Evolutionary conservation across 2,888 invertebrate genomes (phyloP), one percentile per base, ranked within the genome.

Genomic region (Serrognathus titanus): DNA sequence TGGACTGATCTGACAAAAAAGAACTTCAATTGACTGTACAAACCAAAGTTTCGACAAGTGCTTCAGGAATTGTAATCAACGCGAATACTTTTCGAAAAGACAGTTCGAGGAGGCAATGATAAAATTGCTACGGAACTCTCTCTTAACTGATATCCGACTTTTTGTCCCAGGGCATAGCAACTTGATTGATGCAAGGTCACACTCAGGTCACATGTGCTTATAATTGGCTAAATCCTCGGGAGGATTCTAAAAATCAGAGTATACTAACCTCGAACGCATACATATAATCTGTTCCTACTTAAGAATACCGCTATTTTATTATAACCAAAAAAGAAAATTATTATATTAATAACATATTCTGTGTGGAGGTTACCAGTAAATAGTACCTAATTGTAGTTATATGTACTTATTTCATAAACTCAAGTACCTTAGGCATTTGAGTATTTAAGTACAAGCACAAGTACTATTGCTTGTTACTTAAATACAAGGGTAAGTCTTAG

Each of bases 201-300:
- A 57, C 61, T 62, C 66, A 73, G 77, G 77, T 77, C 78, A 70
- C 78, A 77, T 77, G 78, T 77, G 78, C 73, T 76, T 74, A 76
- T 78, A 77, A 78, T 78, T 77, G 77, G 71, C 68, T 74, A 47
- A 58, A 69, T 60, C 63, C 73, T 68, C 72, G 20, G 49, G 71
- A 69, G 75, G 66, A 48, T 65, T 58, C 51, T 49, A 49, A 63
- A 53, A 63, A 62, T 63, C 63, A 62, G 58, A 62, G 55, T 55
- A 58, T 48, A 45, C 51, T 39, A 57, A 48, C 55, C 24, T 31
- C 24, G 24, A 31, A 31, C 1, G 24, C 6, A 31, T 31, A 31
- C 24, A 2, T 31, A 31, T 31, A 31, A 31, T 31, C 24, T 31
- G 24, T 31, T 31, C 24, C 24, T 31, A 31, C 24, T 4, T 31